A percentile compares a stretch with the other conserved stretches of the same genome.
These are phyloP conservation scores for Sycophila sp. DNA, from an alignment of 1,140 invertebrate species.

Conservation along the genomic window DNA sequence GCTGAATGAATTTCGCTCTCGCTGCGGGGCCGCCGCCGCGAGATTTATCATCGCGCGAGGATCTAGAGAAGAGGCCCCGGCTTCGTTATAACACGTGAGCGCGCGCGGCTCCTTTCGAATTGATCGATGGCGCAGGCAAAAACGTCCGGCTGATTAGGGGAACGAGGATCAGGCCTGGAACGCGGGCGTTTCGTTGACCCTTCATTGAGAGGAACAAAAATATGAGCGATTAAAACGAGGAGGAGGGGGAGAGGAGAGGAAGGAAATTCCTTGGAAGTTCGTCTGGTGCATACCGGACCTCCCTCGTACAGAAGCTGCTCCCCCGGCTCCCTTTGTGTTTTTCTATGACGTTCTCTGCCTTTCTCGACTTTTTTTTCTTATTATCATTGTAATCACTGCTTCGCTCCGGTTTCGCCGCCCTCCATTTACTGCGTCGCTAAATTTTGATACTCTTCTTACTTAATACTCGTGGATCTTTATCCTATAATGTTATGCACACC, in stretches of 20 bases:
- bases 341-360: neutral
- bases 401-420: neutral
- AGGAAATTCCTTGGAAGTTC: conserved; percentile 39
- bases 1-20: conserved; percentile 16
- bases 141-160: conserved; percentile 13
- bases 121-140: neutral
- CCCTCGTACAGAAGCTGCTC: conserved; percentile 10
- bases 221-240: neutral
- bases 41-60: conserved; percentile 9
- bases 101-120: too few species aligned
- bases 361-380: neutral
- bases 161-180: conserved; percentile 13
- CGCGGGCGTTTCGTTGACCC: conserved; percentile 23
- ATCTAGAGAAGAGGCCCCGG: too few species aligned
- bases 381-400: too few species aligned
- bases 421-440: too few species aligned
- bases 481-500: too few species aligned
- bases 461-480: too few species aligned
- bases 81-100: too few species aligned
- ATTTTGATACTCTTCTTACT: too few species aligned
- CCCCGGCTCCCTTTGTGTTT: neutral
- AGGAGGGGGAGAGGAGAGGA: neutral
- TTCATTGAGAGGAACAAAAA: conserved; percentile 8
- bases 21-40: neutral
- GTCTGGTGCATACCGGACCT: conserved; percentile 36